Conservation (phyloP, 2,113 vertebrate genomes). For the Hemiscyllium ocellatum region DNA sequence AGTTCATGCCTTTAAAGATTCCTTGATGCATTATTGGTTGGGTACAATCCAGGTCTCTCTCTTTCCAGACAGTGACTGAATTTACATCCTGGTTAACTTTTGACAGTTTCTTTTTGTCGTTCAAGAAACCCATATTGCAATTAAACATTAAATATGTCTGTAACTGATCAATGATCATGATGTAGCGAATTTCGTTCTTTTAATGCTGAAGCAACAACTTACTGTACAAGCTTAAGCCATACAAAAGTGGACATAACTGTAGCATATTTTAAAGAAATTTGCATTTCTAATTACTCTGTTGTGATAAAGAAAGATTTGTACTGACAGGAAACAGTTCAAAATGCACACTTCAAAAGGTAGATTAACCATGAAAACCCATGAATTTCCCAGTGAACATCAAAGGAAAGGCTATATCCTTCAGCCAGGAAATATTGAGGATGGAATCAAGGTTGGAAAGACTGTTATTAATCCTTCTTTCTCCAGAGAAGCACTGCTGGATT, state of each 20-base stretch:
- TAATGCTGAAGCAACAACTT: not conserved
- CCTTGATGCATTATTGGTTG: no score
- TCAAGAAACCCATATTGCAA: no score
- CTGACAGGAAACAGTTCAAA: not conserved
- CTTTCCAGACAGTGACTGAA: no score
- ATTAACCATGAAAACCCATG: not conserved
- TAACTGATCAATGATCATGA: no score
- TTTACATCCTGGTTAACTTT: no score
- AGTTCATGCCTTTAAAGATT: no score
- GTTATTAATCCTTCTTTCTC: not conserved
- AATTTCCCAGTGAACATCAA: not conserved
- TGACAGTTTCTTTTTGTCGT: no score
- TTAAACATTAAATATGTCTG: no score
- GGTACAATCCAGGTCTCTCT: no score
- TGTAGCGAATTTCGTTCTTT: not conserved
- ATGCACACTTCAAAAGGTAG: not conserved
- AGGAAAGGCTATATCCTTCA: not conserved
- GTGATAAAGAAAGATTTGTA: not conserved
- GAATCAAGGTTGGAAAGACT: not conserved
- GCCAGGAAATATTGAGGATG: not conserved
- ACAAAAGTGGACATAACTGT: not conserved
- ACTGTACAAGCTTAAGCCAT: no score
- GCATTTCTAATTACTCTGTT: not conserved
- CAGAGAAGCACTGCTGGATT: not conserved
- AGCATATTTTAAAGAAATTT: not conserved